Evolutionary conservation across 2,797 vertebrate genomes (phyloP), one percentile per base, ranked within the genome.

Genomic region (Phoxinus dragarum): DNA sequence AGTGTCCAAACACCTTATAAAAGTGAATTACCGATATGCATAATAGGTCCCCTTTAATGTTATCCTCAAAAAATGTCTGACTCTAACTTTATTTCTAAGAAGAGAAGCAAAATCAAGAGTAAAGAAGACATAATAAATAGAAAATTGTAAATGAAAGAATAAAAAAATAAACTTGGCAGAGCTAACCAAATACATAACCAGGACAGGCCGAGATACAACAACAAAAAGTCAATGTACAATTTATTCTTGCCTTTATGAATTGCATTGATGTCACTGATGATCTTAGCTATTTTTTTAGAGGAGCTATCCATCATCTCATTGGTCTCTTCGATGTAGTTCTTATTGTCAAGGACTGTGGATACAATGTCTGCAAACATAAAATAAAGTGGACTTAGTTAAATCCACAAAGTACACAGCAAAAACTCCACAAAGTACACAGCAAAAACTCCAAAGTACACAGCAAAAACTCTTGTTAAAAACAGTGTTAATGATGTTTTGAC

Each of bases 281-380:
- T 89, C 76, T 93, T 94, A 71, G 90, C 89, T 71, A 99, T 91
- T 12, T 92, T 96, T 68, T 88, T 87, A 86, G 54, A 84, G 80
- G 97, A 94, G 78, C 91, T 86, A 0, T 89, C 93, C 94, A 96
- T 95, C 79, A 93, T 96, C 73, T 93, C 94, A 61, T 94, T 90
- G 38, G 96, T 97, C 90, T 96, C 96, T 17, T 96, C 95, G 0
- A 98, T 95, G 17, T 95, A 97, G 61, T 81, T 94, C 49, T 93
- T 88, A 44, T 94, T 94, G 87, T 98, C 97, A 8, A 82, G 56
- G 54, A 97, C 92, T 0, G 93, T 93, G 76, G 9, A 86, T 80
- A n/a, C 90, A 85, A 93, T 89, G 89, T 97, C 95, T 92, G 89
- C 67, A 88, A 81, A 56, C 89, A 73, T 90, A 82, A 79, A 91